These are phyloP conservation scores for Philonicus albiceps DNA, from an alignment of 2,888 invertebrate genomes.

Conservation along the genomic window DNA sequence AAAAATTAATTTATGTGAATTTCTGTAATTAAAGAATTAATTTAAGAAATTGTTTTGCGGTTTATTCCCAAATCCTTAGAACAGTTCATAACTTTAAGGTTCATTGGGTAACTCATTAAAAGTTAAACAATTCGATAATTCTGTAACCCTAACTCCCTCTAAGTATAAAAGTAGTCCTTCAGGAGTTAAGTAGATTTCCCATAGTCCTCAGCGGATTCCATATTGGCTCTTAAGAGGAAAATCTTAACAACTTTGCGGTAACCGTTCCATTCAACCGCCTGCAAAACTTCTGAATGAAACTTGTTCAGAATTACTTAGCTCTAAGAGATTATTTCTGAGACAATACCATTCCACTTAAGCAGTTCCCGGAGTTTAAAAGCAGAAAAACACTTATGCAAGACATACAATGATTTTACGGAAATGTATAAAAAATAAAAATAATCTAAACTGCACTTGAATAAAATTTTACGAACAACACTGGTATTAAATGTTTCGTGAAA, in stretches of 20 bases:
- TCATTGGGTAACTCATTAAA: slow-evolving; percentile 54
- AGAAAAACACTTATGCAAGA: neutral
- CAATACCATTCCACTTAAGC: neutral
- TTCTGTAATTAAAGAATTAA: neutral
- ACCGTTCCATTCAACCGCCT: neutral
- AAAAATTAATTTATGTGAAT: neutral
- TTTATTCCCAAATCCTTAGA: slow-evolving; percentile 52
- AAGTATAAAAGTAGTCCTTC: slow-evolving; percentile 55
- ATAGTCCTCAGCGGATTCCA: slow-evolving; percentile 56
- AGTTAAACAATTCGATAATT: slow-evolving; percentile 53
- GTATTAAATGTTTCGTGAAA: too few species aligned
- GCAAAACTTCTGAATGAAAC: neutral
- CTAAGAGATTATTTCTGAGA: neutral
- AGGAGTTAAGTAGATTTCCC: slow-evolving; percentile 44
- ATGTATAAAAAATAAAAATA: neutral
- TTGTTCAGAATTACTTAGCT: neutral
- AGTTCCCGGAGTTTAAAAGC: neutral
- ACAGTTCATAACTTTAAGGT: slow-evolving; percentile 57
- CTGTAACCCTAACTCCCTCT: slow-evolving; percentile 53
- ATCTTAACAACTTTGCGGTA: neutral
- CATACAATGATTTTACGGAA: neutral
- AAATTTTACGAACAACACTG: neutral
- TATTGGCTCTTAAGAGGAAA: neutral
- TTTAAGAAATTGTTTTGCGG: neutral
- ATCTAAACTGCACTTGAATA: neutral